Percentiles rank a stretch among this genome's conserved stretches.
Conservation (phyloP, 2,888 invertebrate species). For the Eudasyphora cyanicolor region DNA sequence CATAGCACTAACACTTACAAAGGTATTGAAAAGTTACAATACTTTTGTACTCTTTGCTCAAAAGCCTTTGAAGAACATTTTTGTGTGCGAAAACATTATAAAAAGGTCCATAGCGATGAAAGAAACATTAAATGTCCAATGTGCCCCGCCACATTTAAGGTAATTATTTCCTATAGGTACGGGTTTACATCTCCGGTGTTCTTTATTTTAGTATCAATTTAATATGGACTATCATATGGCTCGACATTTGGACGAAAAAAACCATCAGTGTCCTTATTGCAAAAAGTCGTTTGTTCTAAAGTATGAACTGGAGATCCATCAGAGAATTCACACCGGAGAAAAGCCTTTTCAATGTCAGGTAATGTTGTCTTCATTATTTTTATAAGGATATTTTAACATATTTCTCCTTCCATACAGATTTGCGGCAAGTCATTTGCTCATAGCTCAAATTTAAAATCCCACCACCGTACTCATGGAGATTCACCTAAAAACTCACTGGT, state of each 20-base stretch:
- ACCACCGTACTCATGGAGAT: too few species aligned
- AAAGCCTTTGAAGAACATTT: slow-evolving; percentile 89
- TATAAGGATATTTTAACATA: too few species aligned
- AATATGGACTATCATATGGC: slow-evolving; percentile 82
- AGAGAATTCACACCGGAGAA: slow-evolving; percentile 97
- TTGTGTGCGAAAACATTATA: slow-evolving; percentile 86
- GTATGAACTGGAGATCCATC: slow-evolving; percentile 81
- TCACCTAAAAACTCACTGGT: too few species aligned
- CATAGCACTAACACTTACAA: too few species aligned
- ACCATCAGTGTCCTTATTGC: slow-evolving; percentile 73
- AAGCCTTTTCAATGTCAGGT: slow-evolving; percentile 93
- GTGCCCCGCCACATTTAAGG: slow-evolving; percentile 76
- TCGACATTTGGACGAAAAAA: slow-evolving; percentile 83
- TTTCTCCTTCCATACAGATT: slow-evolving; percentile 76
- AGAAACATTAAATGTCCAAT: slow-evolving; percentile 84
- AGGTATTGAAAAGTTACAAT: slow-evolving; percentile 1
- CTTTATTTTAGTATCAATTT: slow-evolving; percentile 61
- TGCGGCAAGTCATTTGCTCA: slow-evolving; percentile 89
- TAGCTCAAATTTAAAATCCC: slow-evolving; percentile 88
- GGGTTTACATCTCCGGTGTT: too few species aligned
- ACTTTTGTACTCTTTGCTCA: slow-evolving; percentile 83
- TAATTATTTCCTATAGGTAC: slow-evolving; percentile 30
- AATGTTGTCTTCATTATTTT: too few species aligned
- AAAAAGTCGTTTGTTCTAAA: slow-evolving; percentile 64
- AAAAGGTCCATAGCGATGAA: slow-evolving; percentile 88